These are phyloP conservation scores for Anthrax anthrax DNA, from an alignment of 2,888 invertebrate species.

Conservation along the genomic window DNA sequence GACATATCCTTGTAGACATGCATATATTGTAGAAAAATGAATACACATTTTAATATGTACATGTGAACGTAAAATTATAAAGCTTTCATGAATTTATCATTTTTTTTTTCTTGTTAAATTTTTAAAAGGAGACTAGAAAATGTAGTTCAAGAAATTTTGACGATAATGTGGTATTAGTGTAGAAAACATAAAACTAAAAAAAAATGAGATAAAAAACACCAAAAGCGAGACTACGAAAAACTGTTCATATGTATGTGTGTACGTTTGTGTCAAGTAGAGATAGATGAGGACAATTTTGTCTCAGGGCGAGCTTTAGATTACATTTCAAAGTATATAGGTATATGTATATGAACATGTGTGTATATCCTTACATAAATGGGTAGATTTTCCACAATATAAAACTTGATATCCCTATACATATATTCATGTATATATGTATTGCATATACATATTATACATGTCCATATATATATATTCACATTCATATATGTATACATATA, in stretches of 20 bases:
- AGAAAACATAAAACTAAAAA: not conserved
- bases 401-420: not conserved
- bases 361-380: no score
- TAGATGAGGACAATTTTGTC: conserved; percentile 9
- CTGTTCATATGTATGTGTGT: not conserved
- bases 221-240: no score
- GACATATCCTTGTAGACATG: no score
- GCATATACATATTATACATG: no score
- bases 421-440: not conserved
- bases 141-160: conserved; percentile 2
- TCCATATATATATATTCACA: no score
- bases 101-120: not conserved
- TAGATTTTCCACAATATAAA: not conserved
- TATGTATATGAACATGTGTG: not conserved
- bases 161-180: not conserved
- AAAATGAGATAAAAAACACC: not conserved
- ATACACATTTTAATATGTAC: no score
- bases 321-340: conserved; percentile 1
- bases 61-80: no score
- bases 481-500: no score
- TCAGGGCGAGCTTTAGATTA: conserved; percentile 6
- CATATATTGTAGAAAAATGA: no score
- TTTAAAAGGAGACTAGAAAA: not conserved
- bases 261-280: conserved; percentile 1
- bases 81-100: no score